Percentiles rank a stretch among this genome's conserved stretches.
phyloP scores from a whole-genome alignment of 2,113 vertebrate species.

The Mus spicilegus region DNA sequence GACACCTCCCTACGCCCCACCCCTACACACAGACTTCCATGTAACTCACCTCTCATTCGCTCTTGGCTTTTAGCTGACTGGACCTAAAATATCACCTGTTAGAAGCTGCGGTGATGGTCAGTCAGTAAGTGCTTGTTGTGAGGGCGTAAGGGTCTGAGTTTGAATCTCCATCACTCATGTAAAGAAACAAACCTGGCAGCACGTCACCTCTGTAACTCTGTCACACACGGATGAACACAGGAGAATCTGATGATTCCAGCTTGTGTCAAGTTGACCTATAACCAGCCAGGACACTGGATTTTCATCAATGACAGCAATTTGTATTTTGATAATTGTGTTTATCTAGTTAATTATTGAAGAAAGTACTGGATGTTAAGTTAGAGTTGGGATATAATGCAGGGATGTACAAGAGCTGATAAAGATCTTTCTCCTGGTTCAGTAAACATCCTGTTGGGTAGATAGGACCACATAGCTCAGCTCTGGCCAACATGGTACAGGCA shows the following conservation, averaged over 20 bases:
- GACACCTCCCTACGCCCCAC: neutral
- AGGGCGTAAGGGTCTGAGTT: neutral
- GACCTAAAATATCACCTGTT: neutral
- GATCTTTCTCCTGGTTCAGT: neutral
- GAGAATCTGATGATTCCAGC: neutral
- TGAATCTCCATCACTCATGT: too few relatives aligned
- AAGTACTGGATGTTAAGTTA: neutral
- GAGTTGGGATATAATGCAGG: neutral
- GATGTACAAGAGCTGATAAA: neutral
- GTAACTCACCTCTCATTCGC: constrained; percentile 24
- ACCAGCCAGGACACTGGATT: neutral
- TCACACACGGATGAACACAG: too few relatives aligned
- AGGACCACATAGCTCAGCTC: neutral
- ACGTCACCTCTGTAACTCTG: too few relatives aligned
- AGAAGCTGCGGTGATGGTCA: too few relatives aligned
- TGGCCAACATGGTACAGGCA: neutral
- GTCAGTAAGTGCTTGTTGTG: too few relatives aligned
- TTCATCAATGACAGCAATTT: neutral
- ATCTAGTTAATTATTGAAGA: neutral
- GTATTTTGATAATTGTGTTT: neutral
- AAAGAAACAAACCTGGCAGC: neutral
- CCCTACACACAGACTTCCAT: neutral
- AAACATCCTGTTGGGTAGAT: neutral
- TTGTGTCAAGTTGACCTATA: neutral
- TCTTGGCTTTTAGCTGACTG: neutral